A percentile compares a stretch with the other conserved stretches of the same genome.
phyloP scores from a whole-genome alignment of 2,888 invertebrate genomes.

The Synergus laeviventris region DNA sequence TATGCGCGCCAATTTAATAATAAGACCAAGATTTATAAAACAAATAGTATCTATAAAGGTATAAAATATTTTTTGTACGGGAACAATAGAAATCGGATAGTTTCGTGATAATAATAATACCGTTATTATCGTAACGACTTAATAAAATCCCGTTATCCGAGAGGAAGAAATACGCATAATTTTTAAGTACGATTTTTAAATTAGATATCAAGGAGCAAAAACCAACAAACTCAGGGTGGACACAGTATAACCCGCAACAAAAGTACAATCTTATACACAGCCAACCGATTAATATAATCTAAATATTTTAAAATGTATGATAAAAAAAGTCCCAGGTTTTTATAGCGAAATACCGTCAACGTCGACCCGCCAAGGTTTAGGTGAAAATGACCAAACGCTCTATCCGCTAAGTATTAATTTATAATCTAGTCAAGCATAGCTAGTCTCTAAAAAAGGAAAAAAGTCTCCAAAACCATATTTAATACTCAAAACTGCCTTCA shows the following conservation, averaged over 20 bases:
- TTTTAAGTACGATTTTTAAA: constrained; percentile 34
- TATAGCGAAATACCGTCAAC: constrained; percentile 39
- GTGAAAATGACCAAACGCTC: constrained; percentile 24
- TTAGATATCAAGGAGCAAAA: constrained; percentile 47
- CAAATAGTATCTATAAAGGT: constrained; percentile 21
- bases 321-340: constrained; percentile 48
- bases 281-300: constrained; percentile 70
- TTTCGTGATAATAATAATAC: constrained; percentile 33
- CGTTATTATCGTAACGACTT: constrained; percentile 41
- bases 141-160: constrained; percentile 37
- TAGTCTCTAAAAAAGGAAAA: constrained; percentile 20
- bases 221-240: constrained; percentile 73
- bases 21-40: constrained; percentile 49
- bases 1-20: constrained; percentile 66
- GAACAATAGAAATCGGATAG: constrained; percentile 38
- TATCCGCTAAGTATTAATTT: constrained; percentile 39
- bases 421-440: constrained; percentile 38
- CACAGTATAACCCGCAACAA: constrained; percentile 73
- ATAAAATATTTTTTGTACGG: constrained; percentile 33
- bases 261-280: constrained; percentile 76
- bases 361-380: constrained; percentile 15
- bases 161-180: constrained; percentile 37
- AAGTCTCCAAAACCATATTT: constrained; percentile 15
- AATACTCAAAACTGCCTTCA: constrained; percentile 27
- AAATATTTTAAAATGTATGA: constrained; percentile 56